Conservation (phyloP, 2,888 invertebrate species). For the Volucella inflata region DNA sequence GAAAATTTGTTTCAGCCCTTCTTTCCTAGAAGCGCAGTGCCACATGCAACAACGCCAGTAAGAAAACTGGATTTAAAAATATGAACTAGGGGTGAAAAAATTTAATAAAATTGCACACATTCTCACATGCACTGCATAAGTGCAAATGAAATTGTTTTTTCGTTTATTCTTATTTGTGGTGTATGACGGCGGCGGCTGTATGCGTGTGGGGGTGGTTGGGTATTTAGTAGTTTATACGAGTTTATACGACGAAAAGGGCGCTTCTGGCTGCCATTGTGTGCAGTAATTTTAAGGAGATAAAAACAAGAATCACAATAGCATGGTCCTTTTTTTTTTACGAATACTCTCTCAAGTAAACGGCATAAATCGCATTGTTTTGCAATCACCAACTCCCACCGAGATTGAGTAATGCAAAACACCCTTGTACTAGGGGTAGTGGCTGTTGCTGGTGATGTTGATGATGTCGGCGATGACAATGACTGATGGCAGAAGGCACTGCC, state of each 20-base stretch:
- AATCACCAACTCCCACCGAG: constrained; percentile 48
- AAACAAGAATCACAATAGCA: constrained; percentile 77
- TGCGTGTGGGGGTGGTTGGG: constrained; percentile 32
- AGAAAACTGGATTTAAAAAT: constrained; percentile 30
- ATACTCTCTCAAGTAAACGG: constrained; percentile 63
- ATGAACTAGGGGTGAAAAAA: constrained; percentile 64
- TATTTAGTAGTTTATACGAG: no score
- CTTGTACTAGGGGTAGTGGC: constrained; percentile 13
- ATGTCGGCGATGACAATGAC: constrained; percentile 22
- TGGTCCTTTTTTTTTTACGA: constrained; percentile 45
- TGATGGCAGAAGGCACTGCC: constrained; percentile 52
- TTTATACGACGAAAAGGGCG: constrained; percentile 15
- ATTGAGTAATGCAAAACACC: constrained; percentile 23
- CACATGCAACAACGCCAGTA: constrained; percentile 55
- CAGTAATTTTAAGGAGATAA: constrained; percentile 82
- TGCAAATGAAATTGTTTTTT: constrained; percentile 60
- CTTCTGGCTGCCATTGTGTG: constrained; percentile 76
- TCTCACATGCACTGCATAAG: constrained; percentile 41
- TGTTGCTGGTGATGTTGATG: constrained; percentile 26
- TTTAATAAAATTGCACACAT: constrained; percentile 71
- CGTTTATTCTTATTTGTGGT: constrained; percentile 44
- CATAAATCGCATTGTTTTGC: constrained; percentile 56
- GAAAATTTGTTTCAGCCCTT: constrained; percentile 62
- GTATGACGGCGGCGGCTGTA: constrained; percentile 37
- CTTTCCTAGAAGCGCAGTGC: constrained; percentile 65